These are phyloP conservation scores for Sarcophaga bullata DNA, from an alignment of 1,140 invertebrate genomes.

Conservation along the genomic window DNA sequence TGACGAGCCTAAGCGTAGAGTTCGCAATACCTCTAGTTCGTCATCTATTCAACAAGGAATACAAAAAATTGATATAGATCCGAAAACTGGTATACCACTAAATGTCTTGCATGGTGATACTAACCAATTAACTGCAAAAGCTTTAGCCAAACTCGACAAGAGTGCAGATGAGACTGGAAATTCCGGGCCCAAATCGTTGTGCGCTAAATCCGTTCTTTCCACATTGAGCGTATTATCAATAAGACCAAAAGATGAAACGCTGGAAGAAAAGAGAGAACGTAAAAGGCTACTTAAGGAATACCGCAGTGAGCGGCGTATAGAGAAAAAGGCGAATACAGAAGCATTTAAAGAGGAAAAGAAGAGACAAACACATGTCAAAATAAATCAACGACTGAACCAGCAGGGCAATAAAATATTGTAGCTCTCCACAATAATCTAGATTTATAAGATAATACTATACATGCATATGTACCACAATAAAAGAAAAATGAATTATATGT, in stretches of 20 bases:
- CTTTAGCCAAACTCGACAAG: constrained; percentile 73
- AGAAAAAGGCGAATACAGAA: constrained; percentile 85
- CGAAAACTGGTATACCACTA: constrained; percentile 78
- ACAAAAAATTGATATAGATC: constrained; percentile 75
- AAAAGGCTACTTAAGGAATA: constrained; percentile 87
- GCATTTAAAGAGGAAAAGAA: constrained; percentile 92
- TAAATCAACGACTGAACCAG: constrained; percentile 79
- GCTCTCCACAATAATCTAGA: not conserved
- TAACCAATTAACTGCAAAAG: constrained; percentile 75
- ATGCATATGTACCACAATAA: not conserved
- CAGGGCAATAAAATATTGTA: constrained; percentile 77
- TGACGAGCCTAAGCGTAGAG: constrained; percentile 75
- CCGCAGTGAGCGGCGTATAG: constrained; percentile 82
- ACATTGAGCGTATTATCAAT: constrained; percentile 77
- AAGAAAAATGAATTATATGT: not conserved
- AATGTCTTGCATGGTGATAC: constrained; percentile 71
- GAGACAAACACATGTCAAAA: constrained; percentile 78
- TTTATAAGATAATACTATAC: not conserved
- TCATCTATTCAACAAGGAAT: constrained; percentile 41
- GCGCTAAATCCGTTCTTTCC: constrained; percentile 75
- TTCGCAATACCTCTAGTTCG: constrained; percentile 63
- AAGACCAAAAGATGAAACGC: constrained; percentile 83
- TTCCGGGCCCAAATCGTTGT: constrained; percentile 68
- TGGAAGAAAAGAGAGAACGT: constrained; percentile 82
- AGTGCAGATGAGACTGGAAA: constrained; percentile 58